Evolutionary conservation across 2,113 vertebrate genomes (phyloP), one percentile per base, ranked within the genome.

Genomic region (Apteryx mantelli): DNA sequence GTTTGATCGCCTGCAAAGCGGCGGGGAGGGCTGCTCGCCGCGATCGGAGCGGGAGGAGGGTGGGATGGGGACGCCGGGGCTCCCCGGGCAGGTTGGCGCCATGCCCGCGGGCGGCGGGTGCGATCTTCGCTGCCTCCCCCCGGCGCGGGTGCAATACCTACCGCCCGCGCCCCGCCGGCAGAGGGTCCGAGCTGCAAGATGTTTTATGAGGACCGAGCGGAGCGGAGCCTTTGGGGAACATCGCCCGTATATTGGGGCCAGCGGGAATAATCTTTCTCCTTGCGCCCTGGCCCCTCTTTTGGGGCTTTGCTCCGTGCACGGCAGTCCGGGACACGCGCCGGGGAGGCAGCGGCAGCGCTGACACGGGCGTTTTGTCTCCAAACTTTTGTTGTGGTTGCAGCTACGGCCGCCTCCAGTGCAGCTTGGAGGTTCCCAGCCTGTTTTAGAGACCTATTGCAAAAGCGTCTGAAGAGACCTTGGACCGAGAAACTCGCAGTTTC

Each of bases 51-150:
- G 3, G 4, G 55, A 40, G 30, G 48, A 61, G 81, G 34, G 58
- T 0, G 4, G 56, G 50, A 38, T 4, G 0, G 1, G 7, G 8
- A 9, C 6, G 1, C 21, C 28, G 0, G 26, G 26, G 14, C 3
- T 61, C 26, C 38, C 40, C 0, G 3, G 48, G 61, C 10, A 4
- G 4, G 6, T 18, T 44, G 32, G 38, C 32, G 50, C 30, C 46
- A 24, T 24, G 34, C 17, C 17, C 40, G 8, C 4, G 55, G 32
- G 48, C 30, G 18, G 17, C 46, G 18, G 56, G 30, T 7, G 56
- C 32, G 56, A 58, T 32, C 28, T 17, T 19, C 9, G 17, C 55
- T 17, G 55, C 55, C 55, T 56, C 3, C 22, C 38, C 60, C n/a
- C 0, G 0, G 14, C 60, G 32, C 0, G 1, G n/a, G 9, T 46